Evolutionary conservation across 2,888 invertebrate species (phyloP).

Genomic region (Arctia plantaginis): DNA sequence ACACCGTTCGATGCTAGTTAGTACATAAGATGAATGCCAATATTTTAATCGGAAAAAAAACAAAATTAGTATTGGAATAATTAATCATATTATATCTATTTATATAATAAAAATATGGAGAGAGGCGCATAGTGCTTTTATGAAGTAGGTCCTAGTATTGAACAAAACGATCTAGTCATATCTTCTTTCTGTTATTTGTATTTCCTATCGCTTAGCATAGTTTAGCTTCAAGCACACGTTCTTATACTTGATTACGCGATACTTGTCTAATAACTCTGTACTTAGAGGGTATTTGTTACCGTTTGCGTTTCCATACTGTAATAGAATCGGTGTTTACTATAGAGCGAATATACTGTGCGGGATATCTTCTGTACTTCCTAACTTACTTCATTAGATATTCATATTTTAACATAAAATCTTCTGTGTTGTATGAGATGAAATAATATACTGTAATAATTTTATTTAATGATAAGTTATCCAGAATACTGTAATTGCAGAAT

Average conservation of each 20-base stretch:
- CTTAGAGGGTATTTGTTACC: conserved; percentile 43
- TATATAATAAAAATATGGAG: conserved; percentile 84
- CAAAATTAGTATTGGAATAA: conserved; percentile 83
- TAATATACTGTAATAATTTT: conserved; percentile 49
- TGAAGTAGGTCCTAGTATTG: conserved; percentile 83
- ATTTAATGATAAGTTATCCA: conserved; percentile 84
- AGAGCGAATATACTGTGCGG: conserved; percentile 34
- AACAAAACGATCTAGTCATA: conserved; percentile 86
- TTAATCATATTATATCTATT: conserved; percentile 85
- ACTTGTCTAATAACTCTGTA: conserved; percentile 51
- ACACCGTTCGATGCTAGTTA: conserved; percentile 76
- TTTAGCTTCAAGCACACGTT: conserved; percentile 85
- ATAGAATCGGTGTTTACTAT: conserved; percentile 32
- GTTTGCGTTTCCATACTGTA: conserved; percentile 41
- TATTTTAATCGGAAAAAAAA: conserved; percentile 82
- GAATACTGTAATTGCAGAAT: conserved; percentile 74
- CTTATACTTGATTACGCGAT: conserved; percentile 57
- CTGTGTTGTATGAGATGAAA: conserved; percentile 48
- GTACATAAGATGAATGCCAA: conserved; percentile 83
- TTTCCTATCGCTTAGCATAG: conserved; percentile 85
- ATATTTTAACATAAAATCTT: conserved; percentile 38
- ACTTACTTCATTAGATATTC: conserved; percentile 47
- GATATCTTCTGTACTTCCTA: conserved; percentile 46
- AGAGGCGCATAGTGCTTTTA: conserved; percentile 86
- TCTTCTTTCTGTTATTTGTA: conserved; percentile 82